Conservation (phyloP, 2,113 vertebrate species). For the Leptobrachium leishanense region DNA sequence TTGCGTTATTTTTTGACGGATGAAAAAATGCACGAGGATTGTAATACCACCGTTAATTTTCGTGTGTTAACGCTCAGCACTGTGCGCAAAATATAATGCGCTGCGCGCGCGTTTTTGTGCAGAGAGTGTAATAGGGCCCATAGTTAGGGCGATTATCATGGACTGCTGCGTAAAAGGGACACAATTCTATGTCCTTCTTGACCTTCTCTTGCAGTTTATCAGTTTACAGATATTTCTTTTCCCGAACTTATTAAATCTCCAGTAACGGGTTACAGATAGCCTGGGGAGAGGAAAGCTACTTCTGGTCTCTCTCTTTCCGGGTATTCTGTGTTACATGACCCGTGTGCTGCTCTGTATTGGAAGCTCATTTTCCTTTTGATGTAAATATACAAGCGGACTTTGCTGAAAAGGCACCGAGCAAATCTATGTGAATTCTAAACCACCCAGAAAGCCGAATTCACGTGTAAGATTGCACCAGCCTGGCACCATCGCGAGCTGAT, state of each 20-base stretch:
- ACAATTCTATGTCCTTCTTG: too few species aligned
- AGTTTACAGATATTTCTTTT: constrained; percentile 47
- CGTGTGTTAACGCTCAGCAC: too few species aligned
- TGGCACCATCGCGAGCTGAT: constrained; percentile 49
- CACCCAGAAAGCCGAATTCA: constrained; percentile 55
- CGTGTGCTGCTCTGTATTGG: constrained; percentile 32
- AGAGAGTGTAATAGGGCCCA: too few species aligned
- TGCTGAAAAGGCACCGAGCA: constrained; percentile 48
- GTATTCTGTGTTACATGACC: constrained; percentile 28
- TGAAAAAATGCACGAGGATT: too few species aligned
- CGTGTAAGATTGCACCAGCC: constrained; percentile 42
- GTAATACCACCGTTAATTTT: too few species aligned
- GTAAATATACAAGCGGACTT: constrained; percentile 39
- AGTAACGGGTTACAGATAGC: constrained; percentile 43
- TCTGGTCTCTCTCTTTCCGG: constrained; percentile 41
- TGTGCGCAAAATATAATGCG: too few species aligned
- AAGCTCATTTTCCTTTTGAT: constrained; percentile 50
- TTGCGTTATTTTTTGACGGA: too few species aligned
- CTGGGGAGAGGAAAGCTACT: constrained; percentile 16
- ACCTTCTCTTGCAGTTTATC: constrained; percentile 35
- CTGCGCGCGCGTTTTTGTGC: too few species aligned
- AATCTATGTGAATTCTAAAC: constrained; percentile 50
- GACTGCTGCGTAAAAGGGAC: too few species aligned
- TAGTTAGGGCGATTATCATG: too few species aligned
- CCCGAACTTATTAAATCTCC: constrained; percentile 27